A percentile compares a stretch with the other conserved stretches of the same genome.
Evolutionary conservation across 1,140 invertebrate species (phyloP).

Genomic region (Camponotus floridanus): DNA sequence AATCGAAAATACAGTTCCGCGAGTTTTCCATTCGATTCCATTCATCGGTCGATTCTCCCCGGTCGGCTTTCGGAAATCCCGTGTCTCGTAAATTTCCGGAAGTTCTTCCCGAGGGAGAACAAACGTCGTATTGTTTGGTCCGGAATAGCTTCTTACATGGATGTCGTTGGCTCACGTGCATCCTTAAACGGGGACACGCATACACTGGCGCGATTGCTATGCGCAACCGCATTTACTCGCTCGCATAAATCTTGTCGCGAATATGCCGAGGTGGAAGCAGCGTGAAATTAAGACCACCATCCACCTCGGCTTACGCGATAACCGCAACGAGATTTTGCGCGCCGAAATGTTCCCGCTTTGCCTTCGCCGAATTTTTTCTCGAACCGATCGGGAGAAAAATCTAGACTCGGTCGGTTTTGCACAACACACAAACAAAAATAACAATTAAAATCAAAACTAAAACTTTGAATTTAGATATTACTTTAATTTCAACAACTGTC

Average conservation of each 20-base stretch:
- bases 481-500: neutral
- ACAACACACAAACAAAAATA: too few species aligned
- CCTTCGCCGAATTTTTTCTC: neutral
- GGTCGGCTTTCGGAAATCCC: slow-evolving; percentile 41
- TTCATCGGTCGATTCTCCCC: slow-evolving; percentile 57
- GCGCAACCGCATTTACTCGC: slow-evolving; percentile 4
- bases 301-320: neutral
- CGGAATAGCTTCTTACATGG: slow-evolving; percentile 38
- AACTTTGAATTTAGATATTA: neutral
- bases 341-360: neutral
- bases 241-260: slow-evolving; percentile 42
- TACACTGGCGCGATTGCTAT: neutral
- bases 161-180: slow-evolving; percentile 42
- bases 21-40: slow-evolving; percentile 61
- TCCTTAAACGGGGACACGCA: neutral
- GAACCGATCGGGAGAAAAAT: neutral
- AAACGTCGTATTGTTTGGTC: slow-evolving; percentile 70
- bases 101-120: slow-evolving; percentile 63
- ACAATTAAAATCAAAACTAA: neutral
- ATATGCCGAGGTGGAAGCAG: slow-evolving; percentile 20
- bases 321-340: neutral
- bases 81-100: slow-evolving; percentile 67
- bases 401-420: too few species aligned
- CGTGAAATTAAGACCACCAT: slow-evolving; percentile 27
- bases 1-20: slow-evolving; percentile 57